A percentile compares a stretch with the other conserved stretches of the same genome.
Evolutionary conservation across 1,140 invertebrate species (phyloP).

Genomic region (Drosophila cardini): DNA sequence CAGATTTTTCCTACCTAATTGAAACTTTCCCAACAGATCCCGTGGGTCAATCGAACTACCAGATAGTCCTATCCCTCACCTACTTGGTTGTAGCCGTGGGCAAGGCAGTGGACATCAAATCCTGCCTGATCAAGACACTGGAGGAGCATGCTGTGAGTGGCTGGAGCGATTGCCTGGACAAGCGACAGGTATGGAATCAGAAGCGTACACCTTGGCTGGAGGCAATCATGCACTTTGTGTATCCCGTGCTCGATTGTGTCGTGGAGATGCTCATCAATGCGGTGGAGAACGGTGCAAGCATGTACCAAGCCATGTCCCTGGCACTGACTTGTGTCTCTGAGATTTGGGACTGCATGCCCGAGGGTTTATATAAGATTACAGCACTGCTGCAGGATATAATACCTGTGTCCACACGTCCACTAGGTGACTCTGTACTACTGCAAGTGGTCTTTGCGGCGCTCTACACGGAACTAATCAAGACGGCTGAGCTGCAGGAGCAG

Average conservation of each 20-base stretch:
- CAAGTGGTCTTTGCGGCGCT: conserved; percentile 88
- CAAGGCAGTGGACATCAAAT: conserved; percentile 87
- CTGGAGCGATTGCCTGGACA: conserved; percentile 90
- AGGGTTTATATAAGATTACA: conserved; percentile 86
- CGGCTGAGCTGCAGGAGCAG: conserved; percentile 85
- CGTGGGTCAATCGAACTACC: conserved; percentile 84
- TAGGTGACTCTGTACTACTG: conserved; percentile 88
- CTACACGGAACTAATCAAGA: conserved; percentile 87
- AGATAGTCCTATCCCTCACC: conserved; percentile 86
- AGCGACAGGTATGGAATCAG: conserved; percentile 92
- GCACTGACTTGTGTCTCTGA: conserved; percentile 89
- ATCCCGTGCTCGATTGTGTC: conserved; percentile 87
- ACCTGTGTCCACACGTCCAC: conserved; percentile 88
- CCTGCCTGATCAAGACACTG: conserved; percentile 87
- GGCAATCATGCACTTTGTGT: conserved; percentile 87
- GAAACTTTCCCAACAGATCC: conserved; percentile 53
- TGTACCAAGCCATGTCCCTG: conserved; percentile 91
- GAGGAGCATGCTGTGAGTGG: conserved; percentile 86
- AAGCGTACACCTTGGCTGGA: conserved; percentile 90
- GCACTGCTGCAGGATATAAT: conserved; percentile 87
- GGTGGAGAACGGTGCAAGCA: conserved; percentile 89
- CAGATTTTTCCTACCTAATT: too few relatives aligned
- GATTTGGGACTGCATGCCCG: conserved; percentile 88
- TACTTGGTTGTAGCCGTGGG: conserved; percentile 87
- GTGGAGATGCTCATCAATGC: conserved; percentile 87